phyloP scores from a whole-genome alignment of 2,797 vertebrate genomes.

The Cygnus olor region DNA sequence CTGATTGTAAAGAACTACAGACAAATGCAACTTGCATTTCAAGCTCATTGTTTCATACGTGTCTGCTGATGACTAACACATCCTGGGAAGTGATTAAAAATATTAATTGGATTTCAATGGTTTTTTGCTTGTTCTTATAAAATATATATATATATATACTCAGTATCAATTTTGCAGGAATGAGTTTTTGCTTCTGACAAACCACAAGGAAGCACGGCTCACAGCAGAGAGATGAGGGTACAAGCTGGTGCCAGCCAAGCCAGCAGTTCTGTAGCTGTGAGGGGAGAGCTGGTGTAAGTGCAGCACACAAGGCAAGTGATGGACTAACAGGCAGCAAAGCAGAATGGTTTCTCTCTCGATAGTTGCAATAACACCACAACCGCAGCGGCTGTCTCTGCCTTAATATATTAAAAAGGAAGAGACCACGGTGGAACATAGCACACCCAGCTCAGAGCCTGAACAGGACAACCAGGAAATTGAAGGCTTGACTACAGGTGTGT shows the following conservation, averaged over 20 bases:
- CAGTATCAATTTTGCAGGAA: neutral
- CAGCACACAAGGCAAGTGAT: accelerated
- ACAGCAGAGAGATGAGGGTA: too few species aligned
- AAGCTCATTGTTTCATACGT: neutral
- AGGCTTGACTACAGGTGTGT: neutral
- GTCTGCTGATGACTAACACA: neutral
- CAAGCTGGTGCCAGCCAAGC: neutral
- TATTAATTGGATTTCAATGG: neutral
- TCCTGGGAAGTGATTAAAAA: neutral
- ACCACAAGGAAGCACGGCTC: neutral
- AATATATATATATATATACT: neutral
- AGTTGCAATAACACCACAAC: neutral
- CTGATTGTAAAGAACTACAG: neutral
- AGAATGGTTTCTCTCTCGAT: neutral
- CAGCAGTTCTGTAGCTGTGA: accelerated
- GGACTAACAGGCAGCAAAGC: neutral
- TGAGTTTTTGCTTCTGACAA: neutral
- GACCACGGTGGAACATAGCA: accelerated
- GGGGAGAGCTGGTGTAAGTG: neutral
- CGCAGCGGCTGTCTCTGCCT: neutral
- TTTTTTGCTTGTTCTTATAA: neutral
- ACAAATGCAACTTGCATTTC: neutral
- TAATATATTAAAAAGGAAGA: neutral
- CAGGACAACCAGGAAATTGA: neutral
- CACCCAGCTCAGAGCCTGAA: neutral